Conservation (phyloP, 2,113 vertebrate genomes). For the Blennius ocellaris region DNA sequence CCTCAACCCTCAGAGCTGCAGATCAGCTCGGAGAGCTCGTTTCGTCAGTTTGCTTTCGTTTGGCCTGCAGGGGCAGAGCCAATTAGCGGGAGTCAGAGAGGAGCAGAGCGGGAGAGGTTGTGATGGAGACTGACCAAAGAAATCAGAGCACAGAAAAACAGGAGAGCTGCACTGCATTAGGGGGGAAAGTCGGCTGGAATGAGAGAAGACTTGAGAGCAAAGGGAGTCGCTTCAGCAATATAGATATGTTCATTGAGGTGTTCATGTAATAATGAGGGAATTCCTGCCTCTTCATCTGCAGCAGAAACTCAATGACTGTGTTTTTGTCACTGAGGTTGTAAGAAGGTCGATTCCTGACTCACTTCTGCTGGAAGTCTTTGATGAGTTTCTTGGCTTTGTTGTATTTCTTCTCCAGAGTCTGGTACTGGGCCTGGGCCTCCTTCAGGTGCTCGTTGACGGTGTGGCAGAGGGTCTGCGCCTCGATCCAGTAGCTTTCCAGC, state of each 20-base stretch:
- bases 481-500: slow-evolving; percentile 98
- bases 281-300: neutral
- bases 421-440: slow-evolving; percentile 97
- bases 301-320: neutral
- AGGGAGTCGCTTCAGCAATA: too few species aligned
- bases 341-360: slow-evolving; percentile 64
- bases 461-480: slow-evolving; percentile 96
- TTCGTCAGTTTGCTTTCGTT: slow-evolving; percentile 49
- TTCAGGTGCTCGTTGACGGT: slow-evolving; percentile 98
- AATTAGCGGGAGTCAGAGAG: slow-evolving; percentile 72
- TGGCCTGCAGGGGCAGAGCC: slow-evolving; percentile 60
- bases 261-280: too few species aligned
- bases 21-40: slow-evolving; percentile 38
- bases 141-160: slow-evolving; percentile 33
- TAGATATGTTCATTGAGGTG: too few species aligned
- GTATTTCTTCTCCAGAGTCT: slow-evolving; percentile 97
- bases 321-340: too few species aligned
- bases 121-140: slow-evolving; percentile 62
- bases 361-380: slow-evolving; percentile 99
- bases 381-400: slow-evolving; percentile 99
- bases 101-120: slow-evolving; percentile 49
- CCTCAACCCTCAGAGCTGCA: slow-evolving; percentile 18
- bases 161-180: slow-evolving; percentile 28
- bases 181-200: slow-evolving; percentile 27
- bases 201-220: slow-evolving; percentile 21